Evolutionary conservation across 2,888 invertebrate genomes (phyloP).

Genomic region (Andrena bicolor): DNA sequence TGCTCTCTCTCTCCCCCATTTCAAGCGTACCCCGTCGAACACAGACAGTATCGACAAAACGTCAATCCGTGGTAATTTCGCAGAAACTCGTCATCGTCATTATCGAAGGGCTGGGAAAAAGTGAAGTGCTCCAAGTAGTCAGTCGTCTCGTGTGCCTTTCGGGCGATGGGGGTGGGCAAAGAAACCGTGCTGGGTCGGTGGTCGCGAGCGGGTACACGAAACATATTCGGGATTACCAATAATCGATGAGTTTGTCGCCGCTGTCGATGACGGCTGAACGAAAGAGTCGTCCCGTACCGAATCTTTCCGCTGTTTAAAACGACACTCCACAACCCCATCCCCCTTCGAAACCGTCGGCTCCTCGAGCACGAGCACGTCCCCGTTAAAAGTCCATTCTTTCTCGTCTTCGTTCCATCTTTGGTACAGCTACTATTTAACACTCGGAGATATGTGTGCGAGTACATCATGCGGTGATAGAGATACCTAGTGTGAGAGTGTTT

Average conservation of each 20-base stretch:
- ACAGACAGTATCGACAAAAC: constrained; percentile 32
- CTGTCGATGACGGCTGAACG: constrained; percentile 3
- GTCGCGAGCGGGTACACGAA: constrained; percentile 15
- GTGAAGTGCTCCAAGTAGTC: not conserved
- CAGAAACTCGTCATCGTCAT: constrained; percentile 52
- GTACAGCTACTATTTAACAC: constrained; percentile 22
- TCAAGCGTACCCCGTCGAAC: constrained; percentile 7
- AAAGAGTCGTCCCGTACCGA: not conserved
- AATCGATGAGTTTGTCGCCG: constrained; percentile 4
- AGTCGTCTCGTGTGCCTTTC: not conserved
- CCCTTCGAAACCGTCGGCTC: not conserved
- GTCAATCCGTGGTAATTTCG: constrained; percentile 11
- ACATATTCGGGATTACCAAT: not conserved
- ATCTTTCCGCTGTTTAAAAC: not conserved
- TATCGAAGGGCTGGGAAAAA: not conserved
- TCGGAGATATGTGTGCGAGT: constrained; percentile 56
- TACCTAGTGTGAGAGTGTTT: constrained; percentile 34
- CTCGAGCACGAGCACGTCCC: not conserved
- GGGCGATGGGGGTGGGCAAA: constrained; percentile 9
- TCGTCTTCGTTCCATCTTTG: not conserved
- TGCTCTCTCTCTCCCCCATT: not conserved
- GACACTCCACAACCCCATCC: no score
- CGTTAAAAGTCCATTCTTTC: constrained; percentile 12
- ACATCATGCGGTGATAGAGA: constrained; percentile 41
- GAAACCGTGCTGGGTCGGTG: constrained; percentile 16